Evolutionary conservation across 1,140 invertebrate genomes (phyloP), one percentile per base, ranked within the genome.

Genomic region (Hesperophylax magnus): DNA sequence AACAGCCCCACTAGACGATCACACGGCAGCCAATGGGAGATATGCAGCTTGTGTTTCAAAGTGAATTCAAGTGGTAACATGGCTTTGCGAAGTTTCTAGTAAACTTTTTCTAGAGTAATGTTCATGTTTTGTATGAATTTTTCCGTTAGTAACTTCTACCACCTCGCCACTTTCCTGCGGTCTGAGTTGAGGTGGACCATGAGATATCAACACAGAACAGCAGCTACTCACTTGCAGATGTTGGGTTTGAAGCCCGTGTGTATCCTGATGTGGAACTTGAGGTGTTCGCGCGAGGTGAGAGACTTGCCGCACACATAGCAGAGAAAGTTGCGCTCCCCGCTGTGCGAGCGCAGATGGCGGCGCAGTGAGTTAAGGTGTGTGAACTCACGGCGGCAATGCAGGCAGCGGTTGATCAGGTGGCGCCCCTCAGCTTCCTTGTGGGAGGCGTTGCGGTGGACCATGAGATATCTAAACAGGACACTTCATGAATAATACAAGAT

Each of bases 271-370:
- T 95, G 94, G 85, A 94, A 93, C 86, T 94, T 94, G 67, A 95
- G 88, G 79, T 94, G 93, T 75, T 94, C 93, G 4, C 92, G 91
- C 56, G 91, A 93, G 22, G 93, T 92, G 56, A 98, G 92, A 75
- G 94, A 92, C 89, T 97, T 97, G 17, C 93, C 93, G 87, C 96
- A 96, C 39, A 95, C 92, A 84, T 93, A 92, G 87, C 94, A 95
- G 0, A 93, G 87, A 85, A 91, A 92, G 47, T 92, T 89, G 77
- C 91, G 91, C 53, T 91, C 92, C 1, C 93, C 93, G 34, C 91
- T 90, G 86, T 94, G 93, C 14, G 88, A 90, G 81, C 92, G 90
- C 81, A 92, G 90, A 86, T 94, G 93, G 0, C 92, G 87, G n/a
- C 91, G 89, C 71, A 93, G 88, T 77, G 87, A 89, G 85, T 91